Base-by-base conservation (phyloP, 2,888 invertebrate species). In the Phengaris arion region DNA sequence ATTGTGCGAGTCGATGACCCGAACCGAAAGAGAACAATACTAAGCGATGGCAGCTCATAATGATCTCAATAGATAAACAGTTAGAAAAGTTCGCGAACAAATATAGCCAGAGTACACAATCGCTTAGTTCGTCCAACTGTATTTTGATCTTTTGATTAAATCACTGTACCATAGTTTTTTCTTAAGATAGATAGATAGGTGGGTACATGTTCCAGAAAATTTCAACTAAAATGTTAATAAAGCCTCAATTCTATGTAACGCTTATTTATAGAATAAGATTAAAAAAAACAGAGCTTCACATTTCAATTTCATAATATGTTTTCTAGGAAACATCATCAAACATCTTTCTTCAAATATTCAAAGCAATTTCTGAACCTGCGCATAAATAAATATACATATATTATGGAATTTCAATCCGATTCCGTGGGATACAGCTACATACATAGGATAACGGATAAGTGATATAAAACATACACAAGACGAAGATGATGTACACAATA, bases 1-100 rank as follows among this genome's bases (percentile, higher is more conserved):
- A 87, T 86, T 86, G 87, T 84, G 80, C 80, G 83, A 89, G 89
- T 89, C 90, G 81, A 83, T 83, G 89, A 90, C 89, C 91, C 84
- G 83, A 81, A 86, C 88, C 87, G 87, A 91, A 91, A 89, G 87
- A 90, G 87, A 91, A 92, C 90, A 92, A 91, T 90, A 89, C 88
- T 85, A 82, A 48, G 79, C 79, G 80, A 87, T 87, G 84, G 84
- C 84, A 84, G 81, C 85, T 86, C 83, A 83, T 87, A 86, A 79
- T 82, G 81, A 85, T 86, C 84, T 85, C 82, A 84, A 83, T 84
- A 83, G 81, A 82, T 82, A 79, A 70, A 72, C 72, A 72, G 52
- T 54, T 72, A 72, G 52, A 72, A 72, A 72, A 72, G 70, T 70
- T 72, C 52, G 72, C 72, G 52, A 70, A 72, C 72, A 72, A 72